Conservation (phyloP, 2,113 vertebrate genomes). For the human (Homo sapiens) region GRCh38 chr4:12610501-12611000, state of each 20-base stretch:
- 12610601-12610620: background rate
- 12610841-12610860: background rate
- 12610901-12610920: background rate
- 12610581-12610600: background rate
- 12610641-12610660: background rate
- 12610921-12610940: background rate
- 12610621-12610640: accelerated
- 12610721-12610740: background rate
- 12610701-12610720: background rate
- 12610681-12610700: background rate
- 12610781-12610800: background rate
- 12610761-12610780: background rate
- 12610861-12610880: background rate
- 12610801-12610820: background rate
- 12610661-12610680: accelerated
- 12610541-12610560: background rate
- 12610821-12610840: background rate
- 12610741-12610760: background rate
- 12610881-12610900: background rate
- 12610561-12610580: background rate
- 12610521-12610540: background rate
- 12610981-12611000: background rate
- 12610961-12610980: background rate
- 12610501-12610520: background rate
- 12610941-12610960: background rate